These are phyloP conservation scores for Epinephelus fuscoguttatus DNA, from an alignment of 2,113 vertebrate genomes.

Conservation along the genomic window DNA sequence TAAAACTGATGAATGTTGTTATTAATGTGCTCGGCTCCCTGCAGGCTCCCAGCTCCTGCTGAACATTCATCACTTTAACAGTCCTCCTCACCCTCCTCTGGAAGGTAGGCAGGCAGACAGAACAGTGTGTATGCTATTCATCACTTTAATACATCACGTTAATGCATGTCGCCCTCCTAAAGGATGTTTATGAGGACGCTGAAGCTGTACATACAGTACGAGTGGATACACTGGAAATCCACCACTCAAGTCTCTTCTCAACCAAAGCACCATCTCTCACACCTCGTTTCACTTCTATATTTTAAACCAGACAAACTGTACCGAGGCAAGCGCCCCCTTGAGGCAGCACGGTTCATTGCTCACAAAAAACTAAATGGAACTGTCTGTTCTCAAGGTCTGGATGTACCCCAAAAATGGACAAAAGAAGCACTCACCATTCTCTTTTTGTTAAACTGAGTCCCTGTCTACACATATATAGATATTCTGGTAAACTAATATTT, in stretches of 20 bases:
- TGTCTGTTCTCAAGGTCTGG: neutral
- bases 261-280: neutral
- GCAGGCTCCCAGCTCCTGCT: slow-evolving; percentile 18
- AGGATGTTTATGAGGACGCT: slow-evolving; percentile 15
- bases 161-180: neutral
- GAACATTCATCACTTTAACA: slow-evolving; percentile 62
- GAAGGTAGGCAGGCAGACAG: neutral
- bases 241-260: neutral
- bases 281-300: neutral
- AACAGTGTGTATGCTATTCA: neutral
- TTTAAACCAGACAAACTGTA: neutral
- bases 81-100: slow-evolving; percentile 15
- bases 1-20: slow-evolving; percentile 69
- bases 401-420: too few species aligned
- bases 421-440: too few species aligned
- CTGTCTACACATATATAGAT: too few species aligned
- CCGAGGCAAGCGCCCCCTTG: neutral
- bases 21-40: slow-evolving; percentile 44
- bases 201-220: neutral
- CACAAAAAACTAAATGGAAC: neutral
- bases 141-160: slow-evolving; percentile 37
- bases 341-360: neutral
- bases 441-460: too few species aligned
- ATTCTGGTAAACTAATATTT: too few species aligned
- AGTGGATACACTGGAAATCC: neutral